Evolutionary conservation across 2,113 vertebrate genomes (phyloP).

Genomic region (Dipodomys merriami): DNA sequence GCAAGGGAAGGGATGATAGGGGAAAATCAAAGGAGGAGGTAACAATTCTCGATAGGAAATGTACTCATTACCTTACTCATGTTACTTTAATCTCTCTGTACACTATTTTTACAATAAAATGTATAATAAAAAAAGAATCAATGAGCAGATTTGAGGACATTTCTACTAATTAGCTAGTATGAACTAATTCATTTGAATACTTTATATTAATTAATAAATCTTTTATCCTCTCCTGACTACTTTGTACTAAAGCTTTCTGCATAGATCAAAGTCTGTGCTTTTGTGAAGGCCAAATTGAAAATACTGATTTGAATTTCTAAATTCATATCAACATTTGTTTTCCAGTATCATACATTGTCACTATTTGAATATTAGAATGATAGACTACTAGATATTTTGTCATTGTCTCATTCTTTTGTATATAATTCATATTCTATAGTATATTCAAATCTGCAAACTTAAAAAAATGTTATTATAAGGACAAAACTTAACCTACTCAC

Average conservation of each 20-base stretch:
- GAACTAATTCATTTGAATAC: conserved; percentile 31
- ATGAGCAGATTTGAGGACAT: conserved; percentile 14
- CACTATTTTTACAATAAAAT: no score
- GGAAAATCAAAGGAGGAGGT: no score
- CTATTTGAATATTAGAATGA: conserved; percentile 26
- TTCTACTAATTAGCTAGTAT: conserved; percentile 28
- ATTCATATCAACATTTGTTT: not conserved
- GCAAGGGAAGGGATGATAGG: no score
- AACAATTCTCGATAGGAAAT: no score
- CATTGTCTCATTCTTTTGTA: not conserved
- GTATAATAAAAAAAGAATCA: not conserved
- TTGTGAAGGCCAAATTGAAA: not conserved
- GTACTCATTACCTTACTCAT: no score
- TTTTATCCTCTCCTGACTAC: not conserved
- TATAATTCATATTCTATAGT: not conserved
- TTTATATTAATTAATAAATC: conserved; percentile 38
- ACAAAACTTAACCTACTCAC: not conserved
- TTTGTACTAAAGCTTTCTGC: not conserved
- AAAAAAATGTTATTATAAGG: not conserved
- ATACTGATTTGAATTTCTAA: not conserved
- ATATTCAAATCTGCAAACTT: not conserved
- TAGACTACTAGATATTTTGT: not conserved
- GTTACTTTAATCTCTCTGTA: no score
- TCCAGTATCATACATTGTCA: not conserved
- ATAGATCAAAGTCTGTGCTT: conserved; percentile 6